Conservation (phyloP, 2,888 invertebrate species). For the Galeruca laticollis region DNA sequence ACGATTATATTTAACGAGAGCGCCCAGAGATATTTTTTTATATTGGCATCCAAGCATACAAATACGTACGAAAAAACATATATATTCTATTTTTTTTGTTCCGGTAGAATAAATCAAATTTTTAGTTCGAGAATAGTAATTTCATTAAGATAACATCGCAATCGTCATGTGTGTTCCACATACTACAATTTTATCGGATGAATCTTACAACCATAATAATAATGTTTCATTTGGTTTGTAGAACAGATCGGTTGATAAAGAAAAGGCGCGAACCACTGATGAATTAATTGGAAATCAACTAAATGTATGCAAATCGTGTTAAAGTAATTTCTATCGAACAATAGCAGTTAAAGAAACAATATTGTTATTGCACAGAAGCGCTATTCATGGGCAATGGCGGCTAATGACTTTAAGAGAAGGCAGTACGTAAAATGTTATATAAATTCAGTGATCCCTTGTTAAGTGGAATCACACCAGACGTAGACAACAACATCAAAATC, state of each 20-base stretch:
- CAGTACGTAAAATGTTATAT: no score
- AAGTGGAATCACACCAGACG: no score
- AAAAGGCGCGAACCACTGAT: conserved; percentile 10
- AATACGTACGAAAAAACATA: no score
- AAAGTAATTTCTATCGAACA: not conserved
- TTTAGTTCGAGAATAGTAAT: not conserved
- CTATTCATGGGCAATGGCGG: not conserved
- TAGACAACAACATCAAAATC: no score
- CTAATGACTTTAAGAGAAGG: not conserved
- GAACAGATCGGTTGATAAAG: conserved; percentile 5
- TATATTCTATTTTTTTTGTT: not conserved
- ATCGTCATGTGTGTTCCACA: not conserved
- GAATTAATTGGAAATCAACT: not conserved
- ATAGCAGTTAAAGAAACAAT: not conserved
- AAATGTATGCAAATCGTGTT: conserved; percentile 2
- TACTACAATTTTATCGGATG: not conserved
- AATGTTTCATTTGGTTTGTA: not conserved
- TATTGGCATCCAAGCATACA: no score
- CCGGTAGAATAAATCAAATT: not conserved
- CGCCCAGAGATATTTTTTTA: no score
- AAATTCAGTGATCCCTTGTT: no score
- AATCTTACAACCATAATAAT: not conserved
- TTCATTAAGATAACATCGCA: not conserved
- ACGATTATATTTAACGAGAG: no score
- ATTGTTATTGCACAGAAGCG: not conserved